Base-by-base conservation (phyloP, 2,888 invertebrate species). In the Hartigia nigra region DNA sequence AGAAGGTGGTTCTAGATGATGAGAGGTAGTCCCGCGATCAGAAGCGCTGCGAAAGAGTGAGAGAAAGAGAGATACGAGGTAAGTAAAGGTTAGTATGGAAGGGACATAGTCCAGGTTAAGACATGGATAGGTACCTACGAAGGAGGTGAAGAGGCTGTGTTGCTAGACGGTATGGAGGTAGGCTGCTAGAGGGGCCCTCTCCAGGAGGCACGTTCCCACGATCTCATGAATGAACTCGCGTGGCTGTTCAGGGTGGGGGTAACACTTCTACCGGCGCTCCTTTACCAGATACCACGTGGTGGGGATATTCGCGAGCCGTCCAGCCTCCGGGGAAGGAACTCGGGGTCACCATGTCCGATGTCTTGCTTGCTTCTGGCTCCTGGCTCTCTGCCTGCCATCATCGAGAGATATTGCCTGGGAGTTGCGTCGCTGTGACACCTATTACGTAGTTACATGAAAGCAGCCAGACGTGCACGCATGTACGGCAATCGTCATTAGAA, bases 211-310 rank as follows among this genome's bases (percentile, higher is more conserved):
- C 89, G 90, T 91, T 91, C 91, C 91, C 91, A 91, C 91, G 91
- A 91, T 91, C 90, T 91, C 90, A 91, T 90, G 91, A 91, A 91
- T 91, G 91, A 91, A 91, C 90, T 90, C 91, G 91, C 91, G 91
- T 91, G 91, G 91, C 90, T 87, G 86, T 86, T 86, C 84, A 76
- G 82, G 85, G 88, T 85, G 87, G 88, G 87, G 86, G 85, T 79
- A 77, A 75, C 77, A 70, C 70, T 72, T 69, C 37, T 55, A 77
- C 70, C 36, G 70, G 32, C 76, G 9, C 55, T 55, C 55, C 55
- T 23, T 23, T 23, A 9, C 55, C 55, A 9, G 55, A 14, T 72
- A 34, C 31, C 72, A 55, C 72, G 14, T 14, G 69, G 69, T 32
- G 77, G 36, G 74, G 77, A 75, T 31, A 77, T 75, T 74, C 35